Conservation (phyloP, 2,113 vertebrate genomes). For the Formicarius rufipectus region DNA sequence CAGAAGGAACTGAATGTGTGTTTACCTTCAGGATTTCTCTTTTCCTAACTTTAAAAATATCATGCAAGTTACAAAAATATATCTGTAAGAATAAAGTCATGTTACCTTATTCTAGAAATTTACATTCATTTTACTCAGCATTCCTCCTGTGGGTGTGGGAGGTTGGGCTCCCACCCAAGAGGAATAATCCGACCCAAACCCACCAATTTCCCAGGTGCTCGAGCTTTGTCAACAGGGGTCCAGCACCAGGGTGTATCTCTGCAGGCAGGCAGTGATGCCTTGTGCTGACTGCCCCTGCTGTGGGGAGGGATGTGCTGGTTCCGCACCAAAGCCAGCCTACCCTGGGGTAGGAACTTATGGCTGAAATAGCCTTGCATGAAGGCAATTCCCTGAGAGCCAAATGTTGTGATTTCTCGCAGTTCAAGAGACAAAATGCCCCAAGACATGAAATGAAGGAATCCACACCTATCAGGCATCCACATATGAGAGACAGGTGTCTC, state of each 20-base stretch:
- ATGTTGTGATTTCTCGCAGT: background rate
- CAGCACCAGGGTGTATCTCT: background rate
- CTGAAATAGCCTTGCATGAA: background rate
- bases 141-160: background rate
- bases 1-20: accelerated
- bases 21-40: background rate
- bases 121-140: background rate
- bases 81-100: background rate
- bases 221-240: accelerated
- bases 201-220: accelerated
- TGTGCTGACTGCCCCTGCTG: background rate
- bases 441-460: background rate
- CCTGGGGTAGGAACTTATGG: background rate
- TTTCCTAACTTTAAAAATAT: background rate
- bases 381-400: background rate
- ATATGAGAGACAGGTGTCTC: accelerated
- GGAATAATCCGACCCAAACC: background rate
- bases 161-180: background rate
- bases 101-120: background rate
- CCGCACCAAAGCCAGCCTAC: background rate
- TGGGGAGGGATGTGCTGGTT: background rate
- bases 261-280: accelerated
- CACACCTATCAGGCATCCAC: accelerated
- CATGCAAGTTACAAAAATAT: background rate
- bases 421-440: background rate